These are phyloP conservation scores for Megaleporinus macrocephalus DNA, from an alignment of 2,113 vertebrate genomes.

Conservation along the genomic window DNA sequence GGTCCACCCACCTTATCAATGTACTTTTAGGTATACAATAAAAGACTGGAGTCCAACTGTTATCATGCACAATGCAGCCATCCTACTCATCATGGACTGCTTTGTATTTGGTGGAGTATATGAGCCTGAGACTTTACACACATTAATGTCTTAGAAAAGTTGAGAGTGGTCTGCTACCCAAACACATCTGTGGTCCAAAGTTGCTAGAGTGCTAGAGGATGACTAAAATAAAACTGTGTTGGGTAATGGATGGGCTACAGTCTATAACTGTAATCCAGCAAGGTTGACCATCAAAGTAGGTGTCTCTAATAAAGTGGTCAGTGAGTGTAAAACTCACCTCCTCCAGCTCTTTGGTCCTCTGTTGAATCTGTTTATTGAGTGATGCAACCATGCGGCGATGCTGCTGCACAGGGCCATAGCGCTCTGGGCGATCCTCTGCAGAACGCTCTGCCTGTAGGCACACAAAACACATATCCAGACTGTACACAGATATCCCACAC, in stretches of 20 bases:
- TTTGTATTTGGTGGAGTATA: too few relatives aligned
- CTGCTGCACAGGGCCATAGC: conserved; percentile 85
- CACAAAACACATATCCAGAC: neutral
- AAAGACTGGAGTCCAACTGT: too few relatives aligned
- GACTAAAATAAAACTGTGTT: neutral
- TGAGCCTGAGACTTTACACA: too few relatives aligned
- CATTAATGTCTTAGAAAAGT: neutral
- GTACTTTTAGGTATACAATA: too few relatives aligned
- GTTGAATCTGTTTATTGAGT: conserved; percentile 90
- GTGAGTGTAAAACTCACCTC: conserved; percentile 74
- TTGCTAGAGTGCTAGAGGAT: neutral
- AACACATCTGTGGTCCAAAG: neutral
- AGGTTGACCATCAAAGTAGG: neutral
- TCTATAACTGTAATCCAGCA: neutral
- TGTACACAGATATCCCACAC: neutral
- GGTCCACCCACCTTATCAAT: too few relatives aligned
- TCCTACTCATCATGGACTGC: neutral
- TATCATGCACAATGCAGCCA: too few relatives aligned
- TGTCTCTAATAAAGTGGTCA: neutral
- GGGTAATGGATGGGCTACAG: too few relatives aligned
- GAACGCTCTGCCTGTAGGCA: conserved; percentile 84
- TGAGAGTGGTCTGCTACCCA: neutral
- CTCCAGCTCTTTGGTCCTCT: conserved; percentile 84
- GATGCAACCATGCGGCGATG: conserved; percentile 84
- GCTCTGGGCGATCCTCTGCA: conserved; percentile 85